Base-by-base conservation (phyloP, 2,888 invertebrate species). In the Oxytorus armatus region DNA sequence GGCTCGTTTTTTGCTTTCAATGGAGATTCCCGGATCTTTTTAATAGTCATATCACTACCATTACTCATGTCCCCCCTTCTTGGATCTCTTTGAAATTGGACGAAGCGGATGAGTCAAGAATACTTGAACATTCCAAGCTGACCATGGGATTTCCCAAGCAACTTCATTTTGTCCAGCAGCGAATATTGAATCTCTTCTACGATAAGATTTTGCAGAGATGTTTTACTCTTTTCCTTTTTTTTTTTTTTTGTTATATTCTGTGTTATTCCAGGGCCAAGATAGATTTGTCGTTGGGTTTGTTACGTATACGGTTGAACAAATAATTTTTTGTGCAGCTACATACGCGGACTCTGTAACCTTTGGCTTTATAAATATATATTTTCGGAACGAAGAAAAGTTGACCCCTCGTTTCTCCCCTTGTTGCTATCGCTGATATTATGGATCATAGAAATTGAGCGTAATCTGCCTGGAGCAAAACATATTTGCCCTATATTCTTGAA, bases 101-200 rank as follows among this genome's bases (percentile, higher is more conserved):
- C 16, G 25, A 44, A 29, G 5, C 14, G 18, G 61, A 79, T 78
- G 78, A 78, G 73, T 78, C 78, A 78, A 73, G 66, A 59, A 42
- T 76, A 61, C 68, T 59, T 61, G 25, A 76, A 61, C 33, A 16
- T 33, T 65, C 25, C 42, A 39, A 57, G 47, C 18, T 49, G 18
- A 51, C 25, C 0, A 11, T 33, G 53, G 23, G 36, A 53, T 23
- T 29, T 49, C 65, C 33, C 16, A 11, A 21, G 47, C 44, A 44
- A 42, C 42, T 23, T 18, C 39, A 42, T 42, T 42, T 18, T n/a
- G 23, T 42, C 42, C 16, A 42, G 18, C 61, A 23, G 51, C 36
- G 5, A 44, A 63, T 18, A 42, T 53, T 51, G 10, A 25, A 21
- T 51, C 36, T 36, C 49, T 21, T 33, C 49, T 21, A 10, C 8